Evolutionary conservation across 2,888 invertebrate genomes (phyloP).

Genomic region (Escarpia spicata): DNA sequence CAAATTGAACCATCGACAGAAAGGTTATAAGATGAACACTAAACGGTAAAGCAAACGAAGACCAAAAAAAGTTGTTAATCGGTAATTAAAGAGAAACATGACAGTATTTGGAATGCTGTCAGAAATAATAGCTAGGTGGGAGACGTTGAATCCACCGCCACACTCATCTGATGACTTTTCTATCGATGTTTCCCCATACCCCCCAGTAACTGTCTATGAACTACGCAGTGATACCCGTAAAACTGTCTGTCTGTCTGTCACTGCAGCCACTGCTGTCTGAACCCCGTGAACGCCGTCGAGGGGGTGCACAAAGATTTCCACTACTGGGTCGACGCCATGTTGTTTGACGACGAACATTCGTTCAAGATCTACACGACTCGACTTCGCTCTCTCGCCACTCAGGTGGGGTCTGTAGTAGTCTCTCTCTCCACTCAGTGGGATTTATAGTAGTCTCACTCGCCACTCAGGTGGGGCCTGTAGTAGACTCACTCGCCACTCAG

Average conservation of each 20-base stretch:
- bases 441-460: too few relatives aligned
- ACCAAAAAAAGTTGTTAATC: too few relatives aligned
- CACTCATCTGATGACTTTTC: neutral
- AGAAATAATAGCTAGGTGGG: too few relatives aligned
- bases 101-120: too few relatives aligned
- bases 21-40: too few relatives aligned
- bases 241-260: neutral
- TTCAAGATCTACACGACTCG: conserved; percentile 36
- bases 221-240: neutral
- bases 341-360: conserved; percentile 32
- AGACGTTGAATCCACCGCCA: neutral
- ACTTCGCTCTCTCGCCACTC: conserved; percentile 38
- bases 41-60: too few relatives aligned
- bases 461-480: too few relatives aligned
- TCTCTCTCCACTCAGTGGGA: neutral
- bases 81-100: too few relatives aligned
- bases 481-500: conserved; percentile 40
- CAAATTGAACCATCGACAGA: too few relatives aligned
- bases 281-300: conserved; percentile 38
- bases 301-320: conserved; percentile 41
- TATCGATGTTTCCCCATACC: too few relatives aligned
- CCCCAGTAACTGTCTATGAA: neutral
- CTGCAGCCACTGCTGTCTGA: conserved; percentile 32
- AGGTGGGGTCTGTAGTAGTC: conserved; percentile 29
- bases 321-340: conserved; percentile 41